Conservation (phyloP, 1,140 invertebrate species). For the Bombus huntii region DNA sequence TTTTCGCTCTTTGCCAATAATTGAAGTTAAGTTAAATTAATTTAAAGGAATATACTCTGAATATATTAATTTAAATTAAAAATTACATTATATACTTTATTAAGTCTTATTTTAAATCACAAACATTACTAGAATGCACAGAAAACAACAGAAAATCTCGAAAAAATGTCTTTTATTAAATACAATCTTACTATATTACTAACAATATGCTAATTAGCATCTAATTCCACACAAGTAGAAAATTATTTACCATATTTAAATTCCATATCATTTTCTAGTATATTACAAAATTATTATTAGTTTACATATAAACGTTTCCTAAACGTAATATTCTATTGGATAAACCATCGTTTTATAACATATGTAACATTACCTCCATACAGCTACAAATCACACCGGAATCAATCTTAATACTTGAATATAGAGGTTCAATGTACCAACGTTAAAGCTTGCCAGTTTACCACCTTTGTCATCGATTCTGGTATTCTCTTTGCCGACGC, state of each 20-base stretch:
- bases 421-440: not conserved
- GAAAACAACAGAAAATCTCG: too few species aligned
- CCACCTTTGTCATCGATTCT: not conserved
- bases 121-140: too few species aligned
- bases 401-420: not conserved
- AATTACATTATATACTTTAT: too few species aligned
- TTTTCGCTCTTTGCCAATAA: not conserved
- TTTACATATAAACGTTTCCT: too few species aligned
- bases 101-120: too few species aligned
- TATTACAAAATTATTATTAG: too few species aligned
- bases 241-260: too few species aligned
- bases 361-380: not conserved
- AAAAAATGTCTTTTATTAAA: too few species aligned
- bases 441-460: not conserved
- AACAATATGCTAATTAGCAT: too few species aligned
- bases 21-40: not conserved
- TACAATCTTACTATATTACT: too few species aligned
- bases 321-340: not conserved
- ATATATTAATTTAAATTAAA: not conserved
- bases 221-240: too few species aligned
- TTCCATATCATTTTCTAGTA: too few species aligned
- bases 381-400: not conserved
- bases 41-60: not conserved
- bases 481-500: not conserved
- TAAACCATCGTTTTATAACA: not conserved